These are phyloP conservation scores for Alligator sinensis DNA, from an alignment of 2,113 vertebrate genomes.

Conservation along the genomic window DNA sequence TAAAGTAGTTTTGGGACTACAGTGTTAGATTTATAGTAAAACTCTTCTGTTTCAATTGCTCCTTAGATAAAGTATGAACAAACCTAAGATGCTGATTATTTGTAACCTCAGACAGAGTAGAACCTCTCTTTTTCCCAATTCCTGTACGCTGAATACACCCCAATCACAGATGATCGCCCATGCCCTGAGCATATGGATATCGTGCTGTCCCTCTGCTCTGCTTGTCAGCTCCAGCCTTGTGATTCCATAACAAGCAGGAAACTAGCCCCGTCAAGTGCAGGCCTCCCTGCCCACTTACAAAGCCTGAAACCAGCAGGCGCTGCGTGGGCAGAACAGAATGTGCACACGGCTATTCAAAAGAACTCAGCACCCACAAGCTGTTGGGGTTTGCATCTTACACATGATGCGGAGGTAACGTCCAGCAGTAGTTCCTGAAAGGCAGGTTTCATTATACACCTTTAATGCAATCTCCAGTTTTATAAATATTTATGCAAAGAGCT, in stretches of 20 bases:
- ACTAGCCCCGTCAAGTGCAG: not conserved
- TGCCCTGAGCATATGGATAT: not conserved
- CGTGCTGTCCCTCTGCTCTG: not conserved
- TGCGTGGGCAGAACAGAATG: not conserved
- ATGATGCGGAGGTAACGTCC: not conserved
- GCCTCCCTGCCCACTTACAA: not conserved
- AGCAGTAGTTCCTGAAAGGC: not conserved
- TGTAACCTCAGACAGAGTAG: not conserved
- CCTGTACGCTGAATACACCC: accelerated
- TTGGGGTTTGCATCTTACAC: not conserved
- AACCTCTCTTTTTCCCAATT: accelerated
- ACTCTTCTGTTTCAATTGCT: not conserved
- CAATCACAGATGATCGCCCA: accelerated
- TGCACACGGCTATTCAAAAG: not conserved
- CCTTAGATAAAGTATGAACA: not conserved
- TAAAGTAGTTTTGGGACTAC: not conserved
- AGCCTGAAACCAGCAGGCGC: not conserved
- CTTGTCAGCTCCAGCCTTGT: not conserved
- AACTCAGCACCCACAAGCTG: not conserved
- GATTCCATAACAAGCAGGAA: constrained; percentile 23
- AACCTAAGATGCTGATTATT: not conserved
- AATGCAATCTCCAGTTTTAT: not conserved
- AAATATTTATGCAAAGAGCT: not conserved
- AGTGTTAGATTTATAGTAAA: not conserved
- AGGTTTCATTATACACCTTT: not conserved